A percentile compares a stretch with the other conserved stretches of the same genome.
These are phyloP conservation scores for Hermaeophaga mercurialis DNA, from an alignment of 2,888 invertebrate species.

Conservation along the genomic window DNA sequence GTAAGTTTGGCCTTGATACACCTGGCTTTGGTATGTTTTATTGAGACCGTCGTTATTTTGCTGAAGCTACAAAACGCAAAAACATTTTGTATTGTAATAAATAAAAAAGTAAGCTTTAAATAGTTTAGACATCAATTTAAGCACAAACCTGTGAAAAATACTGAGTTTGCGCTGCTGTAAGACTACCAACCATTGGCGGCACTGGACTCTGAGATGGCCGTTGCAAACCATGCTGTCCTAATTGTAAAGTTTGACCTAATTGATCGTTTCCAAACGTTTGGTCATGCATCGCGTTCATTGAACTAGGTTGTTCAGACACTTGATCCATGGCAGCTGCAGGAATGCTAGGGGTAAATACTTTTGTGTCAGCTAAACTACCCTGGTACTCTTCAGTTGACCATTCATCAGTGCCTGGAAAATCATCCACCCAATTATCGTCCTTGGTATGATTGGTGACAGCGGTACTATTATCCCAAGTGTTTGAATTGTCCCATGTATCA, in stretches of 20 bases:
- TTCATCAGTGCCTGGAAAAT: constrained; percentile 59
- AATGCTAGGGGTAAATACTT: constrained; percentile 83
- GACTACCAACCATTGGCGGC: constrained; percentile 54
- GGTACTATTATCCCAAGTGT: constrained; percentile 53
- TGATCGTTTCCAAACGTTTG: constrained; percentile 28
- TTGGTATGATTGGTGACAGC: constrained; percentile 51
- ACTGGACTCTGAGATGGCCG: constrained; percentile 44
- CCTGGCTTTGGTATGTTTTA: constrained; percentile 45
- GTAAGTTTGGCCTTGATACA: constrained; percentile 39
- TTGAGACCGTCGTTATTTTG: constrained; percentile 56
- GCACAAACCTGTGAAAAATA: constrained; percentile 60
- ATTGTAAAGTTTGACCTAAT: constrained; percentile 33
- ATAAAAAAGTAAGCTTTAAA: too few species aligned
- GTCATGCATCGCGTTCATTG: constrained; percentile 32
- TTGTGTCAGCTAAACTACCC: constrained; percentile 90
- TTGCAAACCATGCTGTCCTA: constrained; percentile 39
- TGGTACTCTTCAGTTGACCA: constrained; percentile 88
- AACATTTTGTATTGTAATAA: too few species aligned
- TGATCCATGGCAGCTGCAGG: constrained; percentile 46
- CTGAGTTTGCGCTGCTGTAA: constrained; percentile 65
- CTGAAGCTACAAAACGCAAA: constrained; percentile 61
- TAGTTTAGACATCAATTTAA: too few species aligned
- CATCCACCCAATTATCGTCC: constrained; percentile 66
- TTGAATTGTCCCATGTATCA: constrained; percentile 65
- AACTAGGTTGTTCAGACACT: constrained; percentile 31